These are phyloP conservation scores for Sebastes fasciatus DNA, from an alignment of 2,113 vertebrate species.

Conservation along the genomic window DNA sequence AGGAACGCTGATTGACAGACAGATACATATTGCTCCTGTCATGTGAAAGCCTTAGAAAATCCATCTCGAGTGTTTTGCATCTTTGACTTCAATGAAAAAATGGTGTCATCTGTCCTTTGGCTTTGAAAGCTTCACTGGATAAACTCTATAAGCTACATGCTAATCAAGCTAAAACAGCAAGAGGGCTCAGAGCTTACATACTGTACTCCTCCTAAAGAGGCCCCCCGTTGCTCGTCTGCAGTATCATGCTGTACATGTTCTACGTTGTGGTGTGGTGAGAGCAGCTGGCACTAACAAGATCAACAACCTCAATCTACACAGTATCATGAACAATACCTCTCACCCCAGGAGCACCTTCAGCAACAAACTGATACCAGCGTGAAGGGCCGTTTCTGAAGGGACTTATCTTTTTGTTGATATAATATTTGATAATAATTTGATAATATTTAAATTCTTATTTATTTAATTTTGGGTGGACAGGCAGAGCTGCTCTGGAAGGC, in stretches of 20 bases:
- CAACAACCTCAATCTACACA: not conserved
- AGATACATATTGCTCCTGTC: slow-evolving; percentile 11
- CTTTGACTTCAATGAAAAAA: not conserved
- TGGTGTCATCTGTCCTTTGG: not conserved
- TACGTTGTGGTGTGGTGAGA: not conserved
- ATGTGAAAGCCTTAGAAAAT: slow-evolving; percentile 20
- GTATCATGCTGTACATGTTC: not conserved
- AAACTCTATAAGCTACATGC: not conserved
- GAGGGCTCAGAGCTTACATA: not conserved
- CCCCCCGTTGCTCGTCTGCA: not conserved
- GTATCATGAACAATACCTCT: not conserved
- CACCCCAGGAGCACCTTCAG: not conserved
- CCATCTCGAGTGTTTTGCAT: not conserved
- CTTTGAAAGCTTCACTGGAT: not conserved
- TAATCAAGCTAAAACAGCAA: slow-evolving; percentile 5
- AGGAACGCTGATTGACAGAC: slow-evolving; percentile 17
- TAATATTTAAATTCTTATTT: not conserved
- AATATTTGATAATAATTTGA: not conserved
- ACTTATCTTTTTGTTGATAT: not conserved
- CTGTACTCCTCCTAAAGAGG: not conserved
- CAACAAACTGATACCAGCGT: not conserved
- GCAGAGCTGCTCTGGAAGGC: no score
- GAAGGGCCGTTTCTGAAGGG: not conserved
- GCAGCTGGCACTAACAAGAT: not conserved
- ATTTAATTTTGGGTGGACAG: not conserved